Evolutionary conservation across 2,113 vertebrate species (phyloP).

Genomic region (Capra hircus): DNA sequence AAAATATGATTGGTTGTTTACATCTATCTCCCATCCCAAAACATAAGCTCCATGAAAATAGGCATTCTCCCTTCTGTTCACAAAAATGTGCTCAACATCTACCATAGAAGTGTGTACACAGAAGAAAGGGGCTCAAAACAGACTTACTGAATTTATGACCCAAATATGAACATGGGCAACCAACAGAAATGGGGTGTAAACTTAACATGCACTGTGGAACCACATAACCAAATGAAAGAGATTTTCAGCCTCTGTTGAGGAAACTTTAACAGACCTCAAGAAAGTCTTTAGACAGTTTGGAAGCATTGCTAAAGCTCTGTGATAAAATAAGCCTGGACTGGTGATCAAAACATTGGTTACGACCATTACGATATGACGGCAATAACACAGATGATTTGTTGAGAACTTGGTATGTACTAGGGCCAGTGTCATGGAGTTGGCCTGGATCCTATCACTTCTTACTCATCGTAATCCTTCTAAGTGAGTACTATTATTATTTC

Average conservation of each 20-base stretch:
- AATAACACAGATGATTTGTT: not conserved
- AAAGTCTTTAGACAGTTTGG: not conserved
- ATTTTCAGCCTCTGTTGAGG: not conserved
- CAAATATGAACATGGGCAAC: not conserved
- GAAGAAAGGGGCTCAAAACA: not conserved
- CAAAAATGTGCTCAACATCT: not conserved
- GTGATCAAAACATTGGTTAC: not conserved
- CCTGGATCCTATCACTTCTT: not conserved
- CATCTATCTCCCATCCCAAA: not conserved
- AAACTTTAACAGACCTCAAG: not conserved
- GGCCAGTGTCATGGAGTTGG: not conserved
- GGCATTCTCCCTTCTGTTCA: not conserved
- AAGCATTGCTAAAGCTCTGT: not conserved
- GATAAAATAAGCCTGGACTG: not conserved
- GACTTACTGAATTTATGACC: not conserved
- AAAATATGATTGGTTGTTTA: not conserved
- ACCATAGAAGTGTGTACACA: not conserved
- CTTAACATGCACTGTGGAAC: not conserved
- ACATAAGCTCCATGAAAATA: not conserved
- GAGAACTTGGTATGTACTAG: not conserved
- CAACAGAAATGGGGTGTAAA: not conserved
- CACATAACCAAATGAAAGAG: not conserved
- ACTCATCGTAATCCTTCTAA: not conserved
- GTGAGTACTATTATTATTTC: not conserved
- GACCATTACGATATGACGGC: rapidly evolving